Conservation (phyloP, 2,797 vertebrate species). For the Cacajao melanocephalus region DNA sequence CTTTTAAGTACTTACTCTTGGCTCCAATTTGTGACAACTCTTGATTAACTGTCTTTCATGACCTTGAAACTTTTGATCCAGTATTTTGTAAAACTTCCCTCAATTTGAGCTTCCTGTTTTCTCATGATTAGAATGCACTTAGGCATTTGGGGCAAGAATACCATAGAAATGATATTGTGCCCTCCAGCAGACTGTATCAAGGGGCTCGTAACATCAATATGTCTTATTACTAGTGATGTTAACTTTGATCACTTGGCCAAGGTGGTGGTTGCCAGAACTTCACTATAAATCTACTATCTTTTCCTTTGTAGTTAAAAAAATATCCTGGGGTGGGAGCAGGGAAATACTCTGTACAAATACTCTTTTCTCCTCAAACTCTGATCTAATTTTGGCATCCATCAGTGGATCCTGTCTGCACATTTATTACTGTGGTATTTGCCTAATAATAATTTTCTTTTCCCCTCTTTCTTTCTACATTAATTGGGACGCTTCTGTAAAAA, state of each 20-base stretch:
- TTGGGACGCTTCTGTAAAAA: neutral
- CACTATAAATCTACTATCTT: neutral
- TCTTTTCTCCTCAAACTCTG: constrained; percentile 15
- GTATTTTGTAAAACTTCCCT: neutral
- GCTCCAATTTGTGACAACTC: neutral
- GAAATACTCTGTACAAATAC: neutral
- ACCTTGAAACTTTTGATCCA: constrained; percentile 12
- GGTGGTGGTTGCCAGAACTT: neutral
- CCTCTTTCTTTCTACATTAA: neutral
- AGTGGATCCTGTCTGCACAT: neutral
- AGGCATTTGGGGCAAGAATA: neutral
- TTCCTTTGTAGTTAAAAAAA: neutral
- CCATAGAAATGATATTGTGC: neutral
- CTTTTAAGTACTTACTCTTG: neutral
- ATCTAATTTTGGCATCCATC: constrained; percentile 14
- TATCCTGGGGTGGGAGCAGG: too few relatives aligned
- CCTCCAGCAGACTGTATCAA: neutral
- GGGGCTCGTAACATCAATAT: neutral
- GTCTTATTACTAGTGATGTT: neutral
- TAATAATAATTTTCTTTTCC: neutral
- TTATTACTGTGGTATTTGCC: neutral
- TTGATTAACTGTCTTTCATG: neutral
- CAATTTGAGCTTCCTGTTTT: neutral
- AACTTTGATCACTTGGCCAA: neutral
- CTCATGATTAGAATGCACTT: neutral